Evolutionary conservation across 2,888 invertebrate species (phyloP).

Genomic region (Seira musarum): DNA sequence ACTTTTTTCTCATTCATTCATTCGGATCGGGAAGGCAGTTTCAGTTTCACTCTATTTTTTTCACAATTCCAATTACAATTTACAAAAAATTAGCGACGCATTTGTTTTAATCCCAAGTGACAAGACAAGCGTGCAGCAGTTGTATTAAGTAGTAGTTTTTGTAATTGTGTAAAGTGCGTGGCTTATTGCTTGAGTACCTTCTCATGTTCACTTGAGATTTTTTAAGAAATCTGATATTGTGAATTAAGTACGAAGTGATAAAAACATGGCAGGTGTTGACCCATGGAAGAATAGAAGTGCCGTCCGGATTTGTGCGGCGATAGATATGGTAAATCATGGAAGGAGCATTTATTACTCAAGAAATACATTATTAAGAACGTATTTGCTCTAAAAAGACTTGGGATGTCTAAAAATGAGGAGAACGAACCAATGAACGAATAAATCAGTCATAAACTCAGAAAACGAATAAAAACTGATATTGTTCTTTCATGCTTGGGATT

Average conservation of each 20-base stretch:
- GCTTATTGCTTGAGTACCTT: not conserved
- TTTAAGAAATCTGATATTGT: not conserved
- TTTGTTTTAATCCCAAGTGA: not conserved
- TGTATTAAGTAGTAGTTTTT: too few relatives aligned
- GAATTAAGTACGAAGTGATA: slow-evolving; percentile 39
- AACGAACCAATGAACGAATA: not conserved
- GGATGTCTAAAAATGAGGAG: too few relatives aligned
- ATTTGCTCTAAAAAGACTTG: too few relatives aligned
- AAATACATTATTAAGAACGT: not conserved
- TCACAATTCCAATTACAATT: too few relatives aligned
- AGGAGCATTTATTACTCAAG: not conserved
- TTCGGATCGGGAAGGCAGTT: not conserved
- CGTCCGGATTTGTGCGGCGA: slow-evolving; percentile 48
- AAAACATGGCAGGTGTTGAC: slow-evolving; percentile 57
- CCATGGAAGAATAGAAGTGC: slow-evolving; percentile 56
- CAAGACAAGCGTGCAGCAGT: not conserved
- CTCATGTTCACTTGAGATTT: not conserved
- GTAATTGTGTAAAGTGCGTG: too few relatives aligned
- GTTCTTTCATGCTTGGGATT: too few relatives aligned
- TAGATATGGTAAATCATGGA: slow-evolving; percentile 51
- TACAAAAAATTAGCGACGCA: not conserved
- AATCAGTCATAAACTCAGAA: not conserved
- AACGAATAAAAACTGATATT: not conserved
- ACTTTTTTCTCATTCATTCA: not conserved
- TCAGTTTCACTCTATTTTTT: too few relatives aligned